Percentiles rank a stretch among this genome's conserved stretches.
These are phyloP conservation scores for Indicator indicator DNA, from an alignment of 2,113 vertebrate species.

Conservation along the genomic window DNA sequence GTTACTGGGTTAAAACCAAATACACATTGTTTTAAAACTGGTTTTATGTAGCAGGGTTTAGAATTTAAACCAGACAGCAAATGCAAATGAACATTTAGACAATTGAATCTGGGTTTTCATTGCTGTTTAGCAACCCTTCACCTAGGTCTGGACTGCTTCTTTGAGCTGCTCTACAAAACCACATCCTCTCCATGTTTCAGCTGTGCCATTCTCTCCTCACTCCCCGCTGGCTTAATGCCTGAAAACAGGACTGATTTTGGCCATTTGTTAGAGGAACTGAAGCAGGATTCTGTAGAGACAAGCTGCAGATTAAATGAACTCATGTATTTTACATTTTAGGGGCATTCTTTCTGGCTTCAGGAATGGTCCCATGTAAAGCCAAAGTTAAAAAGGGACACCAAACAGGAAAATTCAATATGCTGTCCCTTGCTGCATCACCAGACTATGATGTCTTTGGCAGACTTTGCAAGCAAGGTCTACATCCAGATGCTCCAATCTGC, in stretches of 20 bases:
- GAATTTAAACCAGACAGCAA: slow-evolving; percentile 64
- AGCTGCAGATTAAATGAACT: neutral
- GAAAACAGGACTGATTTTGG: neutral
- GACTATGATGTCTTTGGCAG: slow-evolving; percentile 3
- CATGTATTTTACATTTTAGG: neutral
- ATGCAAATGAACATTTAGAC: slow-evolving; percentile 34
- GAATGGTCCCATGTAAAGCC: neutral
- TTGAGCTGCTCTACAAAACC: neutral
- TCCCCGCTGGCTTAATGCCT: neutral
- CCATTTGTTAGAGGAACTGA: neutral
- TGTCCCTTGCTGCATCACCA: neutral
- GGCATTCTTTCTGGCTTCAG: neutral
- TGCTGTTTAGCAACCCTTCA: neutral
- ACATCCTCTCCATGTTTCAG: slow-evolving; percentile 34
- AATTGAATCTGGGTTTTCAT: slow-evolving; percentile 22
- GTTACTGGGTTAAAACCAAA: slow-evolving; percentile 72
- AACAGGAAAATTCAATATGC: neutral
- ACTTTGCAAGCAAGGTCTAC: neutral
- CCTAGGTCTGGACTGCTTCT: slow-evolving; percentile 44
- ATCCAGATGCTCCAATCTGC: slow-evolving; percentile 8
- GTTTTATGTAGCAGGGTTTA: slow-evolving; percentile 45
- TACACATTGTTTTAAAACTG: slow-evolving; percentile 54
- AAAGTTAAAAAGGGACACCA: slow-evolving; percentile 28
- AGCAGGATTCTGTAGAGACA: neutral
- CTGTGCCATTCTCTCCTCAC: neutral